phyloP scores from a whole-genome alignment of 2,888 invertebrate species.

The Oxystoma pomonae region DNA sequence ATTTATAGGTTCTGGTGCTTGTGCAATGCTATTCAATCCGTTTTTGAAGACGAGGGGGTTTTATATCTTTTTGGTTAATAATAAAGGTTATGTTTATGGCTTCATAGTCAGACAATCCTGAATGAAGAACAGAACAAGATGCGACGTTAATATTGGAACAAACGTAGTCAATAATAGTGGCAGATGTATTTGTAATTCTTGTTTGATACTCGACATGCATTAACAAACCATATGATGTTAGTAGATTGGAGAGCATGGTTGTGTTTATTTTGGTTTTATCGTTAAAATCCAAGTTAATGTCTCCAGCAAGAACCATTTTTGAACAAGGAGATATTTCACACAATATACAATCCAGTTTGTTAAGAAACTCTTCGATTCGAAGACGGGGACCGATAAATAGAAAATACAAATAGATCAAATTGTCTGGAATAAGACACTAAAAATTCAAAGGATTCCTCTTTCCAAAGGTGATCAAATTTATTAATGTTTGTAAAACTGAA shows the following conservation, averaged over 20 bases:
- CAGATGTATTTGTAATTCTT: not conserved
- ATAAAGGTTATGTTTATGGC: not conserved
- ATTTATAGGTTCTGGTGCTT: not conserved
- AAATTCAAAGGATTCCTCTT: conserved; percentile 1
- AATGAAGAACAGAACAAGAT: not conserved
- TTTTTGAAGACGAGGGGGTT: not conserved
- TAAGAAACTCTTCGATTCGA: not conserved
- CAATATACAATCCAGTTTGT: not conserved
- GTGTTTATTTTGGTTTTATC: not conserved
- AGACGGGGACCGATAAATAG: not conserved
- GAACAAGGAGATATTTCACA: not conserved
- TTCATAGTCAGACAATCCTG: not conserved
- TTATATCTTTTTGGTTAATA: not conserved
- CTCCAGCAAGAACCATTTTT: conserved; percentile 1
- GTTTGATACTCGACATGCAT: not conserved
- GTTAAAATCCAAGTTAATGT: not conserved
- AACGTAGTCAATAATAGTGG: not conserved
- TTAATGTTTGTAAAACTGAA: not conserved
- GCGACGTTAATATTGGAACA: not conserved
- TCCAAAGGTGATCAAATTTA: conserved; percentile 3
- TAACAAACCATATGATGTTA: not conserved
- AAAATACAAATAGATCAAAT: conserved; percentile 1
- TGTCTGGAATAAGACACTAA: not conserved
- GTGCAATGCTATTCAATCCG: not conserved
- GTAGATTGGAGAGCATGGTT: not conserved